Evolutionary conservation across 2,888 invertebrate genomes (phyloP), one percentile per base, ranked within the genome.

Genomic region (Pantelozetes paolii): DNA sequence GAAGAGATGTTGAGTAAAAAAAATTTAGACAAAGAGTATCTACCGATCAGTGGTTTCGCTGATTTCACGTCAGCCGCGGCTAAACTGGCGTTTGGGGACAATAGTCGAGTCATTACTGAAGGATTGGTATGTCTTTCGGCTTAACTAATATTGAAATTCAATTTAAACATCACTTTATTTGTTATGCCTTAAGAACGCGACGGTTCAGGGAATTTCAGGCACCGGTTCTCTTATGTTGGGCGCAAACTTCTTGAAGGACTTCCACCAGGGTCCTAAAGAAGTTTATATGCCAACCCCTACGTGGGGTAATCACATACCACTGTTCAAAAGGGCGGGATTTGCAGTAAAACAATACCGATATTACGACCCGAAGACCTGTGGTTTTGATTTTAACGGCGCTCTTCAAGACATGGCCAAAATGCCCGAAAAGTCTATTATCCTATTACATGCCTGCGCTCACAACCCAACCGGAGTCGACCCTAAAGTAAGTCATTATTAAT

Each of bases 381-480:
- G 94, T 1, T 90, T 99, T 81, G 94, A 99, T 82, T 91, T 94
- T 79, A 83, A 88, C 77, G 98, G 96, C 48, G 89, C 91, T 69
- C 79, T 94, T 73, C 91, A 94, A 79, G 98, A 98, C 83, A 90
- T 98, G 79, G 79, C 78, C 18, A 92, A 92, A 87, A 94, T 96
- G 64, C 97, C 97, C 0, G 90, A 91, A 80, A 89, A 88, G 71
- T 90, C 96, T 0, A 87, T 96, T 13, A 89, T 99, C 79, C 84
- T 99, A 75, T 84, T 99, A 50, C 98, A 98, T 82, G 97, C 97
- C 0, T 98, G 97, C 84, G 97, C 98, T 9, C 98, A 98, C 84
- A 98, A 99, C 85, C 98, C 98, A 18, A 99, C 98, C 32, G 95
- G 95, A 20, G 93, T 95, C 2, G 95, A 95, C 84, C 94, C 94